These are phyloP conservation scores for Microplitis manilae DNA, from an alignment of 2,888 invertebrate species.

Conservation along the genomic window DNA sequence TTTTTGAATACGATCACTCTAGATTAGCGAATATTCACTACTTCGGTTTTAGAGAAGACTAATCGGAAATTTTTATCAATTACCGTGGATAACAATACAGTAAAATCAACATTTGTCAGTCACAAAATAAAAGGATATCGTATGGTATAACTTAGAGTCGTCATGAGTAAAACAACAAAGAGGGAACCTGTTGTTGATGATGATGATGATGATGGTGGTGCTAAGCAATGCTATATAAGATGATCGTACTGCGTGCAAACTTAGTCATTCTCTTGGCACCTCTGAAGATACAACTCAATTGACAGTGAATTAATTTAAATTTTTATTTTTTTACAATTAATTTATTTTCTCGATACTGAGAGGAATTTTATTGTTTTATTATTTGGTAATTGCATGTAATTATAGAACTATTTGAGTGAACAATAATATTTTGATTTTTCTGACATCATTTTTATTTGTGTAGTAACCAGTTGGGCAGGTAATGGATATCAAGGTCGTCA, in stretches of 20 bases:
- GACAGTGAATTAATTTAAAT: background rate
- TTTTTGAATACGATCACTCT: too few species aligned
- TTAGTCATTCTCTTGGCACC: constrained; percentile 64
- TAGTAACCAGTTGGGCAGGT: background rate
- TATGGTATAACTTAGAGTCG: constrained; percentile 11
- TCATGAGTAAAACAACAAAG: constrained; percentile 44
- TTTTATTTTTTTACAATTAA: background rate
- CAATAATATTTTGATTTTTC: constrained; percentile 2
- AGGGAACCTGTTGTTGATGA: constrained; percentile 50
- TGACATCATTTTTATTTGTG: constrained; percentile 20
- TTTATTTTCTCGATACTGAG: background rate
- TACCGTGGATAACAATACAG: background rate
- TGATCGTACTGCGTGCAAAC: constrained; percentile 55
- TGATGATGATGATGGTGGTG: constrained; percentile 50
- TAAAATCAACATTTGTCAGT: constrained; percentile 13
- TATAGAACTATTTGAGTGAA: background rate
- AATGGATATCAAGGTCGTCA: constrained; percentile 54
- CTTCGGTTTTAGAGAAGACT: background rate
- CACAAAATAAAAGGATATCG: background rate
- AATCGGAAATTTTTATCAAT: background rate
- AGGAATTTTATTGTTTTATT: background rate
- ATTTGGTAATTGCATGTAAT: background rate
- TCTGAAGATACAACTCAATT: constrained; percentile 27
- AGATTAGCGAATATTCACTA: too few species aligned
- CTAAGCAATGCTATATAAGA: constrained; percentile 65